A percentile compares a stretch with the other conserved stretches of the same genome.
phyloP scores from a whole-genome alignment of 2,113 vertebrate species.

The Coracopsis vasa region DNA sequence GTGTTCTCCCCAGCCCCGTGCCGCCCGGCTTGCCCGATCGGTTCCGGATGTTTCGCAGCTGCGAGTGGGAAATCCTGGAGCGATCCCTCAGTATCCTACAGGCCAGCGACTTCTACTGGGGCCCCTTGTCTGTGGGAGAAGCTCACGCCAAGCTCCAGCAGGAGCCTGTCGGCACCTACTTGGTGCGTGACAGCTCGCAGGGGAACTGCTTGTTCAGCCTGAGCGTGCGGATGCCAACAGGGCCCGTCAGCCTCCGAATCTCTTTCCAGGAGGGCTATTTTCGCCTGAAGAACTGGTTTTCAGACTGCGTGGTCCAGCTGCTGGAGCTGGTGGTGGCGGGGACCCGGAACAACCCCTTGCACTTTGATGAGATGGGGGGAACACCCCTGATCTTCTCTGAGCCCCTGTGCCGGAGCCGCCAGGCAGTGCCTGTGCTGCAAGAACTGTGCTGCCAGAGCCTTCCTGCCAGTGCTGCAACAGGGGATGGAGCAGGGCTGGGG shows the following conservation, averaged over 20 bases:
- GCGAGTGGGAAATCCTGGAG: constrained; percentile 68
- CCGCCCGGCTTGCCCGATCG: constrained; percentile 14
- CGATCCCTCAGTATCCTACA: constrained; percentile 66
- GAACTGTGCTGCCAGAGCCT: constrained; percentile 58
- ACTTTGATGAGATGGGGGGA: constrained; percentile 66
- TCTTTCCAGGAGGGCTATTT: constrained; percentile 68
- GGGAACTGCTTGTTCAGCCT: constrained; percentile 68
- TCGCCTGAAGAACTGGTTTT: constrained; percentile 64
- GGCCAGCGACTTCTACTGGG: constrained; percentile 75
- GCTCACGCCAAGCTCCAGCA: constrained; percentile 62
- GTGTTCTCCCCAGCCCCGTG: neutral
- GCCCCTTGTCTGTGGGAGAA: constrained; percentile 66
- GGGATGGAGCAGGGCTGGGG: neutral
- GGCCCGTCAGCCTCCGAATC: constrained; percentile 65
- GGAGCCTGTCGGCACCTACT: constrained; percentile 68
- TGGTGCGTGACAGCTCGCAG: constrained; percentile 74
- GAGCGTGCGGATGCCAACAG: constrained; percentile 36
- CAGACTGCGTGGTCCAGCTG: constrained; percentile 45
- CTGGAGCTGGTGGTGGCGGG: constrained; percentile 64
- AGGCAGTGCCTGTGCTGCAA: constrained; percentile 22
- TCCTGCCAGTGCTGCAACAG: rapidly evolving
- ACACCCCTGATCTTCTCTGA: constrained; percentile 59
- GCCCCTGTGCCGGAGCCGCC: constrained; percentile 61
- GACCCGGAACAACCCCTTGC: constrained; percentile 43
- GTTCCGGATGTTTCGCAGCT: constrained; percentile 66